These are phyloP conservation scores for Scaptomyza hsui DNA, from an alignment of 1,140 invertebrate species.

Conservation along the genomic window DNA sequence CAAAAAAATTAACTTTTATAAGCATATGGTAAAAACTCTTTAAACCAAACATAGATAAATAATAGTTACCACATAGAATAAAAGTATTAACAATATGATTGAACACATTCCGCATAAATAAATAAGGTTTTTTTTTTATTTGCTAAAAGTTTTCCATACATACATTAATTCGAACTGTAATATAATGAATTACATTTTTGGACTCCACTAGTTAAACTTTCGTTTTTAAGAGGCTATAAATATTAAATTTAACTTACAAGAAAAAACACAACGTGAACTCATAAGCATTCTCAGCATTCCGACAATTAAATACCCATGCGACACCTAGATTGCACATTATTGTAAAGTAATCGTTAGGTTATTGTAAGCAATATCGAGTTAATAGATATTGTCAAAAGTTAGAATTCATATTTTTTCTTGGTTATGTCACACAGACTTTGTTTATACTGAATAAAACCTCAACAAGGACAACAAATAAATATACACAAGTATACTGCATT, in stretches of 20 bases:
- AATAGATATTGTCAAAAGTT: not conserved
- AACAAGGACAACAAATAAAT: constrained; percentile 49
- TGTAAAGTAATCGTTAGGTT: too few species aligned
- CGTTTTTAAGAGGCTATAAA: constrained; percentile 61
- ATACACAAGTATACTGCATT: constrained; percentile 80
- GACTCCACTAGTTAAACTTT: constrained; percentile 61
- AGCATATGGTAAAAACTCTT: constrained; percentile 46
- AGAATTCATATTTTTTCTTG: constrained; percentile 3
- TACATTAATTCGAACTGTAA: constrained; percentile 31
- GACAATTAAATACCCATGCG: not conserved
- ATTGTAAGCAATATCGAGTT: too few species aligned
- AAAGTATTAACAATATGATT: constrained; percentile 16
- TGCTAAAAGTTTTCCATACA: constrained; percentile 36
- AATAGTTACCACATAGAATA: constrained; percentile 6
- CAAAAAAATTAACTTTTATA: constrained; percentile 69
- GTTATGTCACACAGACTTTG: constrained; percentile 10
- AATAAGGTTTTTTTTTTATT: constrained; percentile 11
- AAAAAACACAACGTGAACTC: not conserved
- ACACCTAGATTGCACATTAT: too few species aligned
- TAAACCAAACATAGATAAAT: constrained; percentile 38
- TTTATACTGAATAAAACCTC: constrained; percentile 59
- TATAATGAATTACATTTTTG: constrained; percentile 28
- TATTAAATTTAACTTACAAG: constrained; percentile 60
- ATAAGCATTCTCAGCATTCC: not conserved
- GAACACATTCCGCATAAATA: constrained; percentile 11